A percentile compares a stretch with the other conserved stretches of the same genome.
Conservation (phyloP, 2,797 vertebrate genomes). For the Anguilla megastoma region DNA sequence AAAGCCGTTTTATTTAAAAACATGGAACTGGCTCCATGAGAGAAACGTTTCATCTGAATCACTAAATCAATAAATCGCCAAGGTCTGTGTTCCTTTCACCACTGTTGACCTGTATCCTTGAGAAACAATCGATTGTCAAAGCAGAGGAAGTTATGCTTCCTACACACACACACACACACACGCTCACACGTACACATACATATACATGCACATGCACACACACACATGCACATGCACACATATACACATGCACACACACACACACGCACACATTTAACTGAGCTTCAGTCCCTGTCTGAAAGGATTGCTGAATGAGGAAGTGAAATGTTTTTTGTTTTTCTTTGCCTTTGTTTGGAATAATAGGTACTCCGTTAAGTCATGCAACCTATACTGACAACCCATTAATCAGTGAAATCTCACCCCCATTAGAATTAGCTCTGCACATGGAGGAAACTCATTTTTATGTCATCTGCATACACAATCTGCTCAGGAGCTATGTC, state of each 20-base stretch:
- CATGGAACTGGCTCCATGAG: background rate
- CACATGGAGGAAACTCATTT: background rate
- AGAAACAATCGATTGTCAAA: background rate
- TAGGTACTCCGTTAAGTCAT: background rate
- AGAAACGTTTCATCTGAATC: background rate
- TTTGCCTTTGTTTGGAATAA: background rate
- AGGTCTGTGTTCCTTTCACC: background rate
- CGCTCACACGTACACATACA: too few species aligned
- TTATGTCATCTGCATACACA: background rate
- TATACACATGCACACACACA: background rate
- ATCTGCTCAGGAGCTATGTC: background rate
- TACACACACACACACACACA: too few species aligned
- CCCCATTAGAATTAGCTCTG: background rate
- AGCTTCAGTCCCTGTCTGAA: too few species aligned
- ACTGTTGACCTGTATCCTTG: background rate
- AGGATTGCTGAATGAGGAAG: too few species aligned
- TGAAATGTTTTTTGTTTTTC: background rate
- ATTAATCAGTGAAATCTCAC: background rate
- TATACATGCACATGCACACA: background rate
- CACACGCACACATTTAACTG: too few species aligned
- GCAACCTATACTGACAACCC: background rate
- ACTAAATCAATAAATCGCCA: background rate
- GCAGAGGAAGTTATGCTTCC: too few species aligned
- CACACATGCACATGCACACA: background rate
- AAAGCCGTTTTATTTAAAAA: constrained; percentile 2